Conservation (phyloP, 1,140 invertebrate species). For the Brachionus paranguensis region DNA sequence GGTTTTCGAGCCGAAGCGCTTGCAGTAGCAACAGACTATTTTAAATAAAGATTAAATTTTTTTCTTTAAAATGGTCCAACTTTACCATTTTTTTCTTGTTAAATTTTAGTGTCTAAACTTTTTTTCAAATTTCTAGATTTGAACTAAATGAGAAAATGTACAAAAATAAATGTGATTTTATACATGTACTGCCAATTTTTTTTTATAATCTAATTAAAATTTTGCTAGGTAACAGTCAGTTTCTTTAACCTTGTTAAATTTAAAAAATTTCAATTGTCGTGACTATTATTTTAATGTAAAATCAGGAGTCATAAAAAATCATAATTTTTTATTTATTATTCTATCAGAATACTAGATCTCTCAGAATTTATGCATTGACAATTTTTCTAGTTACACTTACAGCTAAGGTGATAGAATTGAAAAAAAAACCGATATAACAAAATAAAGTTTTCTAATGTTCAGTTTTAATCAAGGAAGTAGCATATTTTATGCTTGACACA, state of each 20-base stretch:
- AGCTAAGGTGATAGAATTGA: neutral
- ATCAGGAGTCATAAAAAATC: neutral
- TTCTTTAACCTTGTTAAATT: neutral
- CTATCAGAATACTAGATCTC: neutral
- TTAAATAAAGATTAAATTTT: neutral
- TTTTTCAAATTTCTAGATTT: neutral
- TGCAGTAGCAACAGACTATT: neutral
- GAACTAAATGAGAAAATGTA: neutral
- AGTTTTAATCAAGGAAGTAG: neutral
- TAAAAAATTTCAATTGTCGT: neutral
- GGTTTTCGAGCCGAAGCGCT: neutral
- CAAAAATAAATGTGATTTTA: neutral
- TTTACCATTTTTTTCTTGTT: neutral
- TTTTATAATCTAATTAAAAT: neutral
- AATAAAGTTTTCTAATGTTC: neutral
- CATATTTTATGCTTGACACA: neutral
- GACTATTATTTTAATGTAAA: neutral
- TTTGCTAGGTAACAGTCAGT: conserved; percentile 33
- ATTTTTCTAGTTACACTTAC: neutral
- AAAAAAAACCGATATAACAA: neutral
- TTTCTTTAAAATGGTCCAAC: neutral
- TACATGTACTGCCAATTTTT: neutral
- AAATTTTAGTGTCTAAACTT: neutral
- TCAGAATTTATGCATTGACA: neutral
- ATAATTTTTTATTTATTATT: neutral